Evolutionary conservation across 2,797 vertebrate species (phyloP), one percentile per base, ranked within the genome.

Genomic region (Arctocebus calabarensis): DNA sequence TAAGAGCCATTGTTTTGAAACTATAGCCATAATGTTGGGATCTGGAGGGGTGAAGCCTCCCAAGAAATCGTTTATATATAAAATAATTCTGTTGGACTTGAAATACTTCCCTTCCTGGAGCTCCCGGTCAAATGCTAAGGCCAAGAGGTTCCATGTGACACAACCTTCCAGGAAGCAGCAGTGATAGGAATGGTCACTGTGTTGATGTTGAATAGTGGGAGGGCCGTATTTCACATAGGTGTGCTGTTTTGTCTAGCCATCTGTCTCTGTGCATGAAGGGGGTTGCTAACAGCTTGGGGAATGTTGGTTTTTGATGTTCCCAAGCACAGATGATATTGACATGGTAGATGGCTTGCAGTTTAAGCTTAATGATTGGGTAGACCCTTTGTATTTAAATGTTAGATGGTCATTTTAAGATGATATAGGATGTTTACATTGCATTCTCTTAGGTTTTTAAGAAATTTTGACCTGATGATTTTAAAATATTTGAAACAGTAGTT

Each of bases 341-440:
- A 13, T 94, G 73, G 88, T 97, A 97, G 86, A 73, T 91, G 78
- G 93, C 88, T 92, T 95, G 92, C 95, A 92, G 95, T 98, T 97
- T 96, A 94, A 97, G 94, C 96, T 91, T 96, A 89, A 78, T 91
- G 94, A 91, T 88, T 86, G 96, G 94, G 40, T 88, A 88, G 82
- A 66, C n/a, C 64, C 66, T 32, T 94, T 97, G 94, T 19, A 91
- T 84, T 94, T 84, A 90, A 94, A 91, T 95, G 92, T 89, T 96
- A 95, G 84, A 85, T 97, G 92, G 43, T 89, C 91, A 86, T 97
- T 97, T 97, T 98, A 97, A 97, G 95, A 91, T 96, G 97, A 90
- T 94, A 19, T 87, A 19, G 57, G 45, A 74, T 97, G 43, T 29
- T 52, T 94, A 61, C 71, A 90, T 61, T 96, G 62, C n/a, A 48